Percentiles rank a stretch among this genome's conserved stretches.
These are phyloP conservation scores for Sycophila texana DNA, from an alignment of 2,888 invertebrate genomes.

Conservation along the genomic window DNA sequence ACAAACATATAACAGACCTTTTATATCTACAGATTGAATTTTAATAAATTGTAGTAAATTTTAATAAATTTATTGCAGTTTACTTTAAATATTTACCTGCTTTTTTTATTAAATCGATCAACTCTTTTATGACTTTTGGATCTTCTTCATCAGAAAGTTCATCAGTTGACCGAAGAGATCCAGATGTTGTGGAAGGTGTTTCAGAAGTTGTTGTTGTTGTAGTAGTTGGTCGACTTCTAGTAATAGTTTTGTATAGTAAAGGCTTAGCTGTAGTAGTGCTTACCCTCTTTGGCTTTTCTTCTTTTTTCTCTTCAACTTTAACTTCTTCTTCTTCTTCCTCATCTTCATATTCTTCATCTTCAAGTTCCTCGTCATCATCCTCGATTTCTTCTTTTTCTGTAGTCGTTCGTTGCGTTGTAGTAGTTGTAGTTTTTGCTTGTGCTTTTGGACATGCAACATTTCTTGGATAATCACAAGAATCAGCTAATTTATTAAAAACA, in stretches of 20 bases:
- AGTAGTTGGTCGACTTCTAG: slow-evolving; percentile 67
- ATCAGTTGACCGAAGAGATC: slow-evolving; percentile 36
- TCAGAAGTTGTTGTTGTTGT: slow-evolving; percentile 60
- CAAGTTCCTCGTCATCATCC: slow-evolving; percentile 76
- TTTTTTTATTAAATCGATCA: slow-evolving; percentile 90
- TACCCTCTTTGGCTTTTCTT: slow-evolving; percentile 73
- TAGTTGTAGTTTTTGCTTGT: slow-evolving; percentile 76
- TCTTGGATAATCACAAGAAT: slow-evolving; percentile 93
- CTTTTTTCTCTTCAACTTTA: slow-evolving; percentile 74
- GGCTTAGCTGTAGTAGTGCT: slow-evolving; percentile 68
- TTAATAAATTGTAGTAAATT: slow-evolving; percentile 46
- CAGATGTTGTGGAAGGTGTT: slow-evolving; percentile 36
- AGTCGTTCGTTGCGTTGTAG: slow-evolving; percentile 76
- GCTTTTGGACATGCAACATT: slow-evolving; percentile 89
- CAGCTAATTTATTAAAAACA: slow-evolving; percentile 92
- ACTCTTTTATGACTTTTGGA: slow-evolving; percentile 87
- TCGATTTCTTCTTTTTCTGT: slow-evolving; percentile 75
- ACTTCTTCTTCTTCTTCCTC: slow-evolving; percentile 77
- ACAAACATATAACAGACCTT: background rate
- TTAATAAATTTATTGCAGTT: background rate
- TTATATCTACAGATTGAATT: slow-evolving; percentile 46
- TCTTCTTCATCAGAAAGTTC: slow-evolving; percentile 78
- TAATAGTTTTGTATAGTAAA: slow-evolving; percentile 71
- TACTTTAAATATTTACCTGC: slow-evolving; percentile 78
- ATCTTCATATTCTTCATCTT: slow-evolving; percentile 74